Conservation (phyloP, 2,888 invertebrate species). For the Agrochola lota region DNA sequence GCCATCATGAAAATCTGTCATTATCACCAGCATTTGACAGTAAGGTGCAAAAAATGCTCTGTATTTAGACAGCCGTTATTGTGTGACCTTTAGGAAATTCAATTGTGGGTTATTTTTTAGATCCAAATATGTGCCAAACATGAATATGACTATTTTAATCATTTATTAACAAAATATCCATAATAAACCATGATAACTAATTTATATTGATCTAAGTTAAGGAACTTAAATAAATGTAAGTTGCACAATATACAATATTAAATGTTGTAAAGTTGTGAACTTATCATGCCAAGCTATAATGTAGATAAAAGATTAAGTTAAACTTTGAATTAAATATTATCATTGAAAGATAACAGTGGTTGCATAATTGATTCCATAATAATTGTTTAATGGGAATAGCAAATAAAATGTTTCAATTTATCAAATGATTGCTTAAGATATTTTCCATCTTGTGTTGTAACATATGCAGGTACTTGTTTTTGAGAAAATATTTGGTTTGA, state of each 20-base stretch:
- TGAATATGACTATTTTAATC: not conserved
- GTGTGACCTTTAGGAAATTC: not conserved
- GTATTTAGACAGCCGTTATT: no score
- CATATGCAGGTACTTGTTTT: not conserved
- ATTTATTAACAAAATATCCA: not conserved
- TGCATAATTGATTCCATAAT: conserved; percentile 20
- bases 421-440: not conserved
- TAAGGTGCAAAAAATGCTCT: no score
- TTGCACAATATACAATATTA: conserved; percentile 13
- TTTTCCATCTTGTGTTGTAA: not conserved
- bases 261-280: conserved; percentile 5
- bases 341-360: conserved; percentile 23
- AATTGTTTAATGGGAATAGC: no score
- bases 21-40: no score
- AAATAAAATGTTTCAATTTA: not conserved
- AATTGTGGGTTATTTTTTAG: not conserved
- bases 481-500: not conserved
- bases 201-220: not conserved
- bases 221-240: not conserved
- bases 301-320: conserved; percentile 49
- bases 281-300: conserved; percentile 13
- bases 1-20: no score
- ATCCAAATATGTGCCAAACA: not conserved
- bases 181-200: not conserved
- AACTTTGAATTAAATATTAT: conserved; percentile 27